These are phyloP conservation scores for Sepiola atlantica DNA, from an alignment of 2,888 invertebrate genomes.

Conservation along the genomic window DNA sequence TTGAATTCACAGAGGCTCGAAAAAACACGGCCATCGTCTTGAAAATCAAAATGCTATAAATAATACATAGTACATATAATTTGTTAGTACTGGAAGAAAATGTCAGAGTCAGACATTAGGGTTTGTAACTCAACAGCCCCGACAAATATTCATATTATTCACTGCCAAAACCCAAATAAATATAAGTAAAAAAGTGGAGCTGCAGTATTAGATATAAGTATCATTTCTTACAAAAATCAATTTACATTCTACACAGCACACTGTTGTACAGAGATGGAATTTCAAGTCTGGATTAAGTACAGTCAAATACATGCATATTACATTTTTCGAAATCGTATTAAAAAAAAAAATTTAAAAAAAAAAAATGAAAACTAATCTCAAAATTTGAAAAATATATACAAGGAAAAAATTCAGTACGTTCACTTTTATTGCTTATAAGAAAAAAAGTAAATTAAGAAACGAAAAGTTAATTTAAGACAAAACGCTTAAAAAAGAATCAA, in stretches of 20 bases:
- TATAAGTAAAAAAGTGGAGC: not conserved
- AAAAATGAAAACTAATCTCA: not conserved
- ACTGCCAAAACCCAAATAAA: not conserved
- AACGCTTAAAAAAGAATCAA: not conserved
- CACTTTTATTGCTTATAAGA: not conserved
- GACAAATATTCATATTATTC: not conserved
- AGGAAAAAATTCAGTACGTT: not conserved
- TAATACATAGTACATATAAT: too few species aligned
- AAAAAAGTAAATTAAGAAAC: not conserved
- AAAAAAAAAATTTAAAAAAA: not conserved
- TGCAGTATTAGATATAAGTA: not conserved
- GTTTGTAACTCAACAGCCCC: too few species aligned
- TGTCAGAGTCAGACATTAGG: too few species aligned
- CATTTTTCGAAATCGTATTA: too few species aligned
- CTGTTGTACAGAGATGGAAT: not conserved
- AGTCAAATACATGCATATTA: too few species aligned
- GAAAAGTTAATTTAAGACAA: not conserved
- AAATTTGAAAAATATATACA: not conserved
- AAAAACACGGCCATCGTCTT: too few species aligned
- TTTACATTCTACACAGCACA: too few species aligned
- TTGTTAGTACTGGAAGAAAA: too few species aligned
- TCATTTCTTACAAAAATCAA: not conserved
- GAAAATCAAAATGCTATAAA: too few species aligned
- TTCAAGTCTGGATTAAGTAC: too few species aligned
- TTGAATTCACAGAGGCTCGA: too few species aligned